A percentile compares a stretch with the other conserved stretches of the same genome.
Conservation (phyloP, 2,797 vertebrate species). For the Enteromius anoplus region DNA sequence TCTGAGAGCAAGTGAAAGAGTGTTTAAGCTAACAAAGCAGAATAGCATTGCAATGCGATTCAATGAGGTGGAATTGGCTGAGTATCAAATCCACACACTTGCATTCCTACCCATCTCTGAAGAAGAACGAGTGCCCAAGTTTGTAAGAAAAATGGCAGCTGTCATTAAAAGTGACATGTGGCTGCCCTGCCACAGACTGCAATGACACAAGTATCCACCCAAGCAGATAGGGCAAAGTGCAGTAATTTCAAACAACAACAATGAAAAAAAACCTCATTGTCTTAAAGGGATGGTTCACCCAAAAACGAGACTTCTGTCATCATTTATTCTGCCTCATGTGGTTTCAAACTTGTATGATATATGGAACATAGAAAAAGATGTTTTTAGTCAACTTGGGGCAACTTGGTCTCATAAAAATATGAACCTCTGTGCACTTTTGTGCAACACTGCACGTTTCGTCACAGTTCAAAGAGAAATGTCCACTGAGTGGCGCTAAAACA, state of each 20-base stretch:
- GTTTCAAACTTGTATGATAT: constrained; percentile 1
- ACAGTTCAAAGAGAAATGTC: no score
- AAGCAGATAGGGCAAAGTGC: constrained; percentile 57
- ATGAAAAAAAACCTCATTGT: not conserved
- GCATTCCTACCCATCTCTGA: constrained; percentile 60
- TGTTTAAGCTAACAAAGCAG: constrained; percentile 67
- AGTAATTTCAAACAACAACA: constrained; percentile 1
- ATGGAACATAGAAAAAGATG: not conserved
- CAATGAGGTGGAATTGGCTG: constrained; percentile 63
- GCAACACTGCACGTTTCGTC: no score
- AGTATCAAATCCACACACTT: constrained; percentile 66
- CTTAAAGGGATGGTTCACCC: constrained; percentile 2
- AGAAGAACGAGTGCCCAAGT: constrained; percentile 64
- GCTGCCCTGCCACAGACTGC: constrained; percentile 62
- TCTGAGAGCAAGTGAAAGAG: constrained; percentile 6
- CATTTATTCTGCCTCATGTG: not conserved
- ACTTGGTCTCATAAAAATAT: no score
- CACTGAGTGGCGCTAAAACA: no score
- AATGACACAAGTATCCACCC: constrained; percentile 70
- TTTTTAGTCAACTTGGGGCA: no score
- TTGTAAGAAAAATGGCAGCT: constrained; percentile 71
- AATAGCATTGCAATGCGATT: constrained; percentile 67
- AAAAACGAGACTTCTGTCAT: not conserved
- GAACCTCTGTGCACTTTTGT: no score
- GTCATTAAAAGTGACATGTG: constrained; percentile 70